Base-by-base conservation (phyloP, 2,888 invertebrate genomes). In the Zaprionus obscuricornis region DNA sequence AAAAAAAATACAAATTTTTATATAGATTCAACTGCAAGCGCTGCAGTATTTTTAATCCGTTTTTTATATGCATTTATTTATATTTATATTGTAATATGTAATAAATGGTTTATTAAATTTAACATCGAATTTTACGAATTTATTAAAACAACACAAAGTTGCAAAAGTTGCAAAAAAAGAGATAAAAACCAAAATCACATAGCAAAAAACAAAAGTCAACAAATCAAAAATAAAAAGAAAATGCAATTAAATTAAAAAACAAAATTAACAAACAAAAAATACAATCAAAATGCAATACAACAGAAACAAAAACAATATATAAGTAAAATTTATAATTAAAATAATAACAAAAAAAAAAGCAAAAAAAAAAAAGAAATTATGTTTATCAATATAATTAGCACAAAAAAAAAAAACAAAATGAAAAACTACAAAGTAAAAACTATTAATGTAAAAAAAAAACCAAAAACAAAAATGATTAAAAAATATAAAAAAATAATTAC, bases 81-180 rank as follows among this genome's bases (percentile, higher is more conserved):
- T 60, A 68, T 22, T 22, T 22, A 29, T 49, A 59, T 50, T 57
- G 27, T 18, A 65, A 78, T 74, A 66, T 70, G 66, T 68, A 69
- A 74, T 62, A 70, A 81, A 85, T 85, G 84, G 85, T 86, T 81
- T 81, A 76, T 86, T 86, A 66, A 74, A 84, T 87, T 83, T 70
- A 81, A 87, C 87, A 87, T 87, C 87, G 87, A 88, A 87, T 87
- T 87, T 85, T 82, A 87, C 87, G 87, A 87, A 87, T 87, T 87
- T 87, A 87, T 75, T 79, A 74, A 65, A 39, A 20, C 34, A 49
- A 42, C 47, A 36, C 40, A 59, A 40, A 50, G 49, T 46, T 39
- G n/a, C n/a, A 55, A 50, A 55, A 51, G 56, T 72, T 60, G 66
- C 63, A 59, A 66, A 51, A n/a, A n/a, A n/a, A n/a, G n/a, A n/a